Evolutionary conservation across 2,797 vertebrate species (phyloP), one percentile per base, ranked within the genome.

Genomic region (Eulemur mongoz): DNA sequence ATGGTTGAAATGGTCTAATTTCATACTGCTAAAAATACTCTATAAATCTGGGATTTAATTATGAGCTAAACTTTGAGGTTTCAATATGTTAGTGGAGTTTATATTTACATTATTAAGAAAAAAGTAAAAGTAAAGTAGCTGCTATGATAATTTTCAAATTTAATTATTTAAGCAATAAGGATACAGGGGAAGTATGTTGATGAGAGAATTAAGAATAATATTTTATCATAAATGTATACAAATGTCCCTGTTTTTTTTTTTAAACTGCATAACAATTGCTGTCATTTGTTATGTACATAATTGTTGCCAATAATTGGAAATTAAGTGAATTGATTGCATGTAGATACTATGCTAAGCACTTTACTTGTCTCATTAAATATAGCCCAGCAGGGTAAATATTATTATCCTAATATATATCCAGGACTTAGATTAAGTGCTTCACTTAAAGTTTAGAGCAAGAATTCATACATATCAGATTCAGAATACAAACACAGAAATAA

Each of bases 261-360:
- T 17, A 17, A 94, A 96, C 88, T 85, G 12, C 12, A 4, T 45
- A 65, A 30, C 30, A 67, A 67, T 75, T 67, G 14, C 57, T 84
- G 35, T 11, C 48, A 50, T 57, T 87, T 81, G 43, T 76, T 88
- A 91, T 78, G 59, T 6, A 84, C 7, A 30, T 80, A 30, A 18
- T 75, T 35, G 38, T 81, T 82, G 22, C 12, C 48, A 88, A 25
- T 69, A 82, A 79, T 83, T 93, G 11, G 94, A 93, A 95, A 81
- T 91, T 35, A 69, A 92, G 67, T 22, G 9, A 35, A 72, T 87
- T 25, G 17, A 14, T 75, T 43, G 12, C 5, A 22, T 79, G 48
- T 11, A 91, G 30, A 30, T n/a, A 67, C 5, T 72, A 10, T 87
- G 23, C 35, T 84, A 69, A 93, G 5, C 4, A 57, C 9, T 43